These are phyloP conservation scores for Drosophila parthenogenetica DNA, from an alignment of 2,888 invertebrate species.

Conservation along the genomic window DNA sequence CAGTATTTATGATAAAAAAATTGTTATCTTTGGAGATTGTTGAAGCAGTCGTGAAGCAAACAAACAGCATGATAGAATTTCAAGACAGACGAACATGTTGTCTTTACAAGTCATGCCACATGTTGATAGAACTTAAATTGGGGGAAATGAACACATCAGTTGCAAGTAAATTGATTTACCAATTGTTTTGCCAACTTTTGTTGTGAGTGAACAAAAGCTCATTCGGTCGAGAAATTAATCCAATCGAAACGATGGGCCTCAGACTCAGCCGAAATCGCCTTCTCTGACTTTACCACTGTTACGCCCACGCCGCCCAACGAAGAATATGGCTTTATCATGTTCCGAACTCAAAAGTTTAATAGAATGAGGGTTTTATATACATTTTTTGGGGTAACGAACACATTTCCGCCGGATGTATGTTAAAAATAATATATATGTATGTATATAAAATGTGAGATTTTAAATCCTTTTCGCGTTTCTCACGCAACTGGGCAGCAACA, in stretches of 20 bases:
- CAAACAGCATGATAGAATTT: background rate
- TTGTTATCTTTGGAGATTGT: background rate
- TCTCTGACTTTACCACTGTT: no score
- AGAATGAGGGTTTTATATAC: conserved; percentile 31
- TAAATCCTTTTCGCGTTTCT: conserved; percentile 55
- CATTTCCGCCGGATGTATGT: conserved; percentile 45
- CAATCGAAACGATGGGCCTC: conserved; percentile 14
- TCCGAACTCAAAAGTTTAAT: conserved; percentile 30
- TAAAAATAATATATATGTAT: conserved; percentile 10
- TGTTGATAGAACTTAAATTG: conserved; percentile 22
- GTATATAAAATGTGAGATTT: conserved; percentile 27
- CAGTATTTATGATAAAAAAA: no score
- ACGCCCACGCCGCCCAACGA: background rate
- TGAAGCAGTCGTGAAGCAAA: background rate
- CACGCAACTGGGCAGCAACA: conserved; percentile 36
- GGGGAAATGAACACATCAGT: conserved; percentile 33
- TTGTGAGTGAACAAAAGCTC: conserved; percentile 19
- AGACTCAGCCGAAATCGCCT: background rate
- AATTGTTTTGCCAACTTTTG: conserved; percentile 43
- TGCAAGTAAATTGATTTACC: conserved; percentile 48
- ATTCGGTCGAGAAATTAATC: conserved; percentile 45
- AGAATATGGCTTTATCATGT: conserved; percentile 59
- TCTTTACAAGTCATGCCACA: conserved; percentile 11
- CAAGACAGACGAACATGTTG: background rate
- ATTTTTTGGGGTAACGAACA: conserved; percentile 34